Base-by-base conservation (phyloP, 2,797 vertebrate genomes). In the Pantherophis alleghaniensis region DNA sequence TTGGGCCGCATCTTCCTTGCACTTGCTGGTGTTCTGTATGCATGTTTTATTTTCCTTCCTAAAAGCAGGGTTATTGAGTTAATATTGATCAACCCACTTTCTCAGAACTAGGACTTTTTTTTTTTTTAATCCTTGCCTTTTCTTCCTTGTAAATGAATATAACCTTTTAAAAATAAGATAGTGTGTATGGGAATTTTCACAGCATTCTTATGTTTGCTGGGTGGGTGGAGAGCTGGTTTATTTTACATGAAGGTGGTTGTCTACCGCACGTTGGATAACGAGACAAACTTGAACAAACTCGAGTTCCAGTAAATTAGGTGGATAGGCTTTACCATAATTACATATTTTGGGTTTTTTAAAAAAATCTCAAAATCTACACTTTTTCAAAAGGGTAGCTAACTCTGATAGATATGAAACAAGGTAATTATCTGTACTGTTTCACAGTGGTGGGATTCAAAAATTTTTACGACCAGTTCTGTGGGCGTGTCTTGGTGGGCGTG, bases 171-270 rank as follows among this genome's bases (percentile, higher is more conserved):
- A 83, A 93, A 91, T 63, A 92, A 53, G 4, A 4, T 74, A 9
- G 90, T 2, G 56, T 90, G 56, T 90, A 10, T 57, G 20, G 94
- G 60, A 92, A 69, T 92, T 42, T 57, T 96, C n/a, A 51, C 51
- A 88, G 0, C 94, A 1, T 79, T 22, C 87, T 94, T 95, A 95
- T 94, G 90, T 63, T 95, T 95, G 28, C 51, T 94, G 87, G 51
- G 87, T 66, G 83, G 94, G 53, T 93, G 94, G 89, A 95, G 4
- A 32, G 26, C 61, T 47, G 92, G 0, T 94, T 93, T 96, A 95
- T 87, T 94, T 96, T 96, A 90, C 93, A 96, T 74, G 91, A 91
- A 9, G 4, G 93, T 95, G 96, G 95, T 74, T 94, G 95, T 96
- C 95, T 96, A 90, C 95, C 93, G 42, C 42, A 96, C 95, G n/a